Conservation (phyloP, 2,797 vertebrate species). For the Dicrostonyx torquatus region DNA sequence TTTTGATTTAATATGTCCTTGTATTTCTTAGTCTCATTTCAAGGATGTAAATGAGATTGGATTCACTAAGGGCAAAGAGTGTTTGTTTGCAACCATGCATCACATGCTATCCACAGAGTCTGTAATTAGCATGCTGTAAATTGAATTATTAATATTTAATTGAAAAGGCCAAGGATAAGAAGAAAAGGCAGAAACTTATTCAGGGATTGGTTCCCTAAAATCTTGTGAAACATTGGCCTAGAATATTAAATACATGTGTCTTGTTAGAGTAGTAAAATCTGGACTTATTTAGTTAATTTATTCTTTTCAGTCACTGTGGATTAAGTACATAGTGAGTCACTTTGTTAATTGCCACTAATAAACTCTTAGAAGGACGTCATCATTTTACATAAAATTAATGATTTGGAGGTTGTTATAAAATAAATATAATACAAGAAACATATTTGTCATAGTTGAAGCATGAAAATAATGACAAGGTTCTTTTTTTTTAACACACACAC, state of each 20-base stretch:
- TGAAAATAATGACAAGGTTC: neutral
- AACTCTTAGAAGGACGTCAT: neutral
- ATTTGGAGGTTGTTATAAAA: neutral
- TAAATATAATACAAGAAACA: neutral
- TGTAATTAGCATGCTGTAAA: slow-evolving; percentile 52
- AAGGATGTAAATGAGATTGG: slow-evolving; percentile 22
- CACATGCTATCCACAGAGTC: neutral
- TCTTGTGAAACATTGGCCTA: neutral
- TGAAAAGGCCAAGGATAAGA: slow-evolving; percentile 45
- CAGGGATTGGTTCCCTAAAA: neutral
- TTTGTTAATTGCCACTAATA: neutral
- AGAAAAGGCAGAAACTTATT: neutral
- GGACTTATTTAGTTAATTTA: neutral
- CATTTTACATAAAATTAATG: neutral
- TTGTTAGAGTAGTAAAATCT: slow-evolving; percentile 8
- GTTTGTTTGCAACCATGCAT: slow-evolving; percentile 22
- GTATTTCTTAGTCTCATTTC: neutral
- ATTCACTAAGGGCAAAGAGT: neutral
- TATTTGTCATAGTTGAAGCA: neutral
- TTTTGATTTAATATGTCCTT: slow-evolving; percentile 15
- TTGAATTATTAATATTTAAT: slow-evolving; percentile 65
- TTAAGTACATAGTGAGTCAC: neutral
- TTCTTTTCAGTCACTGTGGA: neutral
- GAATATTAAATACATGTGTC: neutral
- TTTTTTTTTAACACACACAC: neutral